These are phyloP conservation scores for Bursaphelenchus mucronatus DNA, from an alignment of 1,140 invertebrate genomes.

Conservation along the genomic window DNA sequence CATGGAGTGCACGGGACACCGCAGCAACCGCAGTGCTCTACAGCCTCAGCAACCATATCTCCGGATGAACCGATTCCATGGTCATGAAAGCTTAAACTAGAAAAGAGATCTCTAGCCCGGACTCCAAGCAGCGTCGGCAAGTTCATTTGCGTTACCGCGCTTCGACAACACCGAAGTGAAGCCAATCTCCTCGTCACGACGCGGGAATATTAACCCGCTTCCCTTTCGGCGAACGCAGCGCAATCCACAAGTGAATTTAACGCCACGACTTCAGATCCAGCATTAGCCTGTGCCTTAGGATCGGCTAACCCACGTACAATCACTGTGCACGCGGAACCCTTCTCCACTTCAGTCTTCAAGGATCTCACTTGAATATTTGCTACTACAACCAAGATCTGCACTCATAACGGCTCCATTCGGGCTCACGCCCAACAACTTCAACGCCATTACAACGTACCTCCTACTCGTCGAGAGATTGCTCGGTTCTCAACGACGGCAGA, in stretches of 20 bases:
- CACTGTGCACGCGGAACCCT: slow-evolving; percentile 80
- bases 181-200: slow-evolving; percentile 60
- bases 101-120: slow-evolving; percentile 76
- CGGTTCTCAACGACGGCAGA: slow-evolving; percentile 63
- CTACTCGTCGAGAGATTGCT: slow-evolving; percentile 65
- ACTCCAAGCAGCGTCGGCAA: slow-evolving; percentile 71
- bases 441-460: slow-evolving; percentile 71
- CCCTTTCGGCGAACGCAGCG: slow-evolving; percentile 61
- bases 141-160: slow-evolving; percentile 69
- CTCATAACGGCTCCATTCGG: slow-evolving; percentile 73
- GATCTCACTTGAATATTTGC: slow-evolving; percentile 79
- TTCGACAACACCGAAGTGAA: slow-evolving; percentile 25
- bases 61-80: slow-evolving; percentile 68
- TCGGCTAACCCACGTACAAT: slow-evolving; percentile 78
- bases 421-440: slow-evolving; percentile 73
- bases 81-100: slow-evolving; percentile 69
- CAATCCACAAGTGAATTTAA: background rate
- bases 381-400: slow-evolving; percentile 82
- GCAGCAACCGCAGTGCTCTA: slow-evolving; percentile 62
- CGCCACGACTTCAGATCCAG: slow-evolving; percentile 41
- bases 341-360: slow-evolving; percentile 81
- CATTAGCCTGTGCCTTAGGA: slow-evolving; percentile 65
- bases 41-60: slow-evolving; percentile 61
- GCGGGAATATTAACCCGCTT: slow-evolving; percentile 66
- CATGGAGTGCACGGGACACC: slow-evolving; percentile 65